Evolutionary conservation across 2,888 invertebrate genomes (phyloP).

Genomic region (Leptinotarsa haldemani): DNA sequence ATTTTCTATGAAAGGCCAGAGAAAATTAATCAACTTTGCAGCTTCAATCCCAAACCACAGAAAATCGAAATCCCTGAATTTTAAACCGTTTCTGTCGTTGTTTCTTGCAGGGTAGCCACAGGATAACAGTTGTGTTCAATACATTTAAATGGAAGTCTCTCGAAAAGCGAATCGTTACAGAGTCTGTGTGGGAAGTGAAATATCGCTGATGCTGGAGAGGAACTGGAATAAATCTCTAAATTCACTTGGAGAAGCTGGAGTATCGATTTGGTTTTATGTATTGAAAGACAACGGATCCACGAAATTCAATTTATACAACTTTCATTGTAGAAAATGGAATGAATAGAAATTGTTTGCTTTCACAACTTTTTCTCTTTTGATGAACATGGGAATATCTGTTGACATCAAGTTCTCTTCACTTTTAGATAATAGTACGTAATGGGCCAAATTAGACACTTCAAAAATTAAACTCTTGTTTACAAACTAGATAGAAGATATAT

Average conservation of each 20-base stretch:
- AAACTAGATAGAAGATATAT: too few relatives aligned
- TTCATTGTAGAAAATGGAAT: neutral
- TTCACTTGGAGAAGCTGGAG: neutral
- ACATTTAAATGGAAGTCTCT: neutral
- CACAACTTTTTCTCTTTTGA: too few relatives aligned
- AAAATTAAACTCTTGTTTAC: too few relatives aligned
- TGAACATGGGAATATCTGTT: too few relatives aligned
- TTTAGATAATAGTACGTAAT: too few relatives aligned
- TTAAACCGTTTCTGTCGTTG: conserved; percentile 14
- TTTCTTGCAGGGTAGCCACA: neutral
- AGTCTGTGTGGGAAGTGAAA: conserved; percentile 14
- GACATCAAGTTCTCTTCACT: too few relatives aligned
- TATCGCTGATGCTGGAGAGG: conserved; percentile 2
- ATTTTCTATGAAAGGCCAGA: neutral
- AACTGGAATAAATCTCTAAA: neutral
- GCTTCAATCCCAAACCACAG: conserved; percentile 6
- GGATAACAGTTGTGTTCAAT: conserved; percentile 6
- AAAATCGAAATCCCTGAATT: conserved; percentile 28
- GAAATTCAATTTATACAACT: neutral
- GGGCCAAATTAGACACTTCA: too few relatives aligned
- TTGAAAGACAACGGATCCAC: neutral
- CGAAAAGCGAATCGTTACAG: neutral
- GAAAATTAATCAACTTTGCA: conserved; percentile 2
- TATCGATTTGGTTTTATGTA: neutral
- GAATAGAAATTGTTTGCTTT: too few relatives aligned